Conservation (phyloP, 2,888 invertebrate species). For the Athrips mouffetella region DNA sequence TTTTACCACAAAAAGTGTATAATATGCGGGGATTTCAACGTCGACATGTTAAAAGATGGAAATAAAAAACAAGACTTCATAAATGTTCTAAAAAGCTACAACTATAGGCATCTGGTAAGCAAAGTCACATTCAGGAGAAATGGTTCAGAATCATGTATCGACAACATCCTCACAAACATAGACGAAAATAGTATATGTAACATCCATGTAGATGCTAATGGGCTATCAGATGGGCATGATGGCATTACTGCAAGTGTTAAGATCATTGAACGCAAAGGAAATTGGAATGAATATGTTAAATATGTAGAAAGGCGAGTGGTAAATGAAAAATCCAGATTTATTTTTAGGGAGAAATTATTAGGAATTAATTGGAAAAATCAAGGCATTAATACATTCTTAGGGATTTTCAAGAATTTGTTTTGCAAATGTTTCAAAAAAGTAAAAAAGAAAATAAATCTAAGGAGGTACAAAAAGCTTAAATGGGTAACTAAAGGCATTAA, state of each 20-base stretch:
- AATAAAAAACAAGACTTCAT: background rate
- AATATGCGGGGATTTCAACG: conserved; percentile 2
- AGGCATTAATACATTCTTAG: no score
- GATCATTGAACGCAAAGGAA: background rate
- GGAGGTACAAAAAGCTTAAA: no score
- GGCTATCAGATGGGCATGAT: conserved; percentile 11
- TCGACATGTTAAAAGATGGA: background rate
- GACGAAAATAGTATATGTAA: background rate
- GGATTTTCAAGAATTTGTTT: no score
- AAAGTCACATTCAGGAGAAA: background rate
- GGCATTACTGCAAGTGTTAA: background rate
- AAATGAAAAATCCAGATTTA: background rate
- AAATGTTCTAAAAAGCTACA: background rate
- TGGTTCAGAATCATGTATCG: background rate
- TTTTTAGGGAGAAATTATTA: no score
- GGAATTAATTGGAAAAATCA: no score
- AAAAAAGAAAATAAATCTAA: no score
- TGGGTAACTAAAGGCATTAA: no score
- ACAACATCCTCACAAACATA: conserved; percentile 11
- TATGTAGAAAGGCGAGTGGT: background rate
- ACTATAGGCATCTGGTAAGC: background rate
- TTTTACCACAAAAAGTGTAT: background rate
- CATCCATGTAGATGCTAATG: background rate
- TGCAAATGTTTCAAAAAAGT: no score
- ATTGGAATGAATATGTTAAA: no score